These are phyloP conservation scores for Galagoides demidoff DNA, from an alignment of 2,797 vertebrate species.

Conservation along the genomic window DNA sequence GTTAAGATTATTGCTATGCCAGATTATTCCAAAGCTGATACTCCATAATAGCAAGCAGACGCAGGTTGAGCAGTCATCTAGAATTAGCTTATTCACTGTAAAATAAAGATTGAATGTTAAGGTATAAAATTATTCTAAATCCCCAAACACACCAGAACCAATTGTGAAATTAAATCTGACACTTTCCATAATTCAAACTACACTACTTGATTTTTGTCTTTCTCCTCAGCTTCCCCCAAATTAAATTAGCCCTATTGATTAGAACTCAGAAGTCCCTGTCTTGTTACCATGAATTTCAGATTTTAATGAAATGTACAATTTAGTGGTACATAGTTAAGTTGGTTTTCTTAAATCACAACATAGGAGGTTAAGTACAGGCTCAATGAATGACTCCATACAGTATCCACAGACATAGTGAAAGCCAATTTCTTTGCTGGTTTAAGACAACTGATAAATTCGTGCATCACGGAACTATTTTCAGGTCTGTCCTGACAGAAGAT, in stretches of 20 bases:
- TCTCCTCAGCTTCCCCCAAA: conserved; percentile 76
- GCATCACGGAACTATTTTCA: background rate
- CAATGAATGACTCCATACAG: background rate
- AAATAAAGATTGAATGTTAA: conserved; percentile 83
- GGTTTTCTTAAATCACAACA: conserved; percentile 55
- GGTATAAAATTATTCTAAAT: conserved; percentile 84
- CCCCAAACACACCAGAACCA: conserved; percentile 83
- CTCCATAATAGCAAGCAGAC: conserved; percentile 68
- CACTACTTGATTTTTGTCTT: conserved; percentile 73
- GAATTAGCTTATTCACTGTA: conserved; percentile 80
- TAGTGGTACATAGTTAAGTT: background rate
- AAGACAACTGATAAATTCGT: conserved; percentile 25
- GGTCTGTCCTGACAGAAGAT: background rate
- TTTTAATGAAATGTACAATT: conserved; percentile 69
- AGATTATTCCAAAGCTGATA: conserved; percentile 77
- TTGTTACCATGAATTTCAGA: conserved; percentile 69
- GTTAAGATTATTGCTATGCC: conserved; percentile 55
- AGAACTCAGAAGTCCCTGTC: conserved; percentile 73
- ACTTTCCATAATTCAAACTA: conserved; percentile 80
- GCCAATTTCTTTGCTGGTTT: background rate
- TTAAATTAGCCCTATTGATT: conserved; percentile 80
- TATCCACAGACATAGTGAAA: background rate
- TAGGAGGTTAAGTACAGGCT: background rate
- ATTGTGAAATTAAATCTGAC: conserved; percentile 82
- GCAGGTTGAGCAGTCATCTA: conserved; percentile 71